Percentiles rank a stretch among this genome's conserved stretches.
Conservation (phyloP, 2,888 invertebrate genomes). For the Prenolepis imparis region DNA sequence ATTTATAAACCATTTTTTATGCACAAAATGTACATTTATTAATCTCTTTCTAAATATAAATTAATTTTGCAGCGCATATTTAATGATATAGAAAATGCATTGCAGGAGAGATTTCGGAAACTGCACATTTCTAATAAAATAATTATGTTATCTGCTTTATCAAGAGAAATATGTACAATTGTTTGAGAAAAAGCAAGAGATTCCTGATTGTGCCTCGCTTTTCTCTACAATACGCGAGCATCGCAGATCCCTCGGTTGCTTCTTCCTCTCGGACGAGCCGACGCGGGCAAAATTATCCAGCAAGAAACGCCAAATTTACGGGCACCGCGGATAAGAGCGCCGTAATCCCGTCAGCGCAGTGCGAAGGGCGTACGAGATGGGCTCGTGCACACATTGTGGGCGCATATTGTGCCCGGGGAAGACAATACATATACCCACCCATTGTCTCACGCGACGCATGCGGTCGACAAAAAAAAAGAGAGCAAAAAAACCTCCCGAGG, state of each 20-base stretch:
- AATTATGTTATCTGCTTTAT: neutral
- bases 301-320: constrained; percentile 53
- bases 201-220: neutral
- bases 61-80: neutral
- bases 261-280: constrained; percentile 16
- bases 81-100: neutral
- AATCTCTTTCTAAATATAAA: neutral
- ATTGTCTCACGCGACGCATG: constrained; percentile 60
- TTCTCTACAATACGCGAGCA: neutral
- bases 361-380: constrained; percentile 15
- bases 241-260: neutral
- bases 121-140: neutral
- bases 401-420: constrained; percentile 48
- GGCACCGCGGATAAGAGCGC: constrained; percentile 37
- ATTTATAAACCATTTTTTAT: neutral
- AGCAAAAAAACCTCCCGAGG: constrained; percentile 29
- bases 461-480: constrained; percentile 40
- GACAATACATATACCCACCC: constrained; percentile 53
- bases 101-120: neutral
- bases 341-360: constrained; percentile 42
- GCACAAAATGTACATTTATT: neutral
- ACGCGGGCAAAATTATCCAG: constrained; percentile 34
- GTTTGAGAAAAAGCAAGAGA: neutral
- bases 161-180: neutral
- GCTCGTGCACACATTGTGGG: constrained; percentile 57